phyloP scores from a whole-genome alignment of 2,797 vertebrate genomes.

The Pangasius krempfi region DNA sequence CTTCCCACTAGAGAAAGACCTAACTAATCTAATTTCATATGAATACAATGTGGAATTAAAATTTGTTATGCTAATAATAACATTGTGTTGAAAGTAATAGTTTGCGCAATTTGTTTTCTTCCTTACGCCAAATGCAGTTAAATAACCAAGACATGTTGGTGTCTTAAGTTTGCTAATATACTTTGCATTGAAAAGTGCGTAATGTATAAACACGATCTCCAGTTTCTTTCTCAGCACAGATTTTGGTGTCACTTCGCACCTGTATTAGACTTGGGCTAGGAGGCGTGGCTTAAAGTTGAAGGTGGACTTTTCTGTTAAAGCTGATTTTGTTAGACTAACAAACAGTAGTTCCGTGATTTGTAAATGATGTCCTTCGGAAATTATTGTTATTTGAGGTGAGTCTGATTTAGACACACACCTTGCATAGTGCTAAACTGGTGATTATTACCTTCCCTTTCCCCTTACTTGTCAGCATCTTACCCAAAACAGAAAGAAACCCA shows the following conservation, averaged over 20 bases:
- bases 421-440: background rate
- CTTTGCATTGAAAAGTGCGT: background rate
- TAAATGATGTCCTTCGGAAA: background rate
- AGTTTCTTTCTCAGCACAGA: background rate
- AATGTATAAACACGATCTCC: background rate
- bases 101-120: background rate
- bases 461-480: background rate
- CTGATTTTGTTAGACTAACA: background rate
- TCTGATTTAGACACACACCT: background rate
- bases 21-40: background rate
- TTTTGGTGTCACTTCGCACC: background rate
- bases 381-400: background rate
- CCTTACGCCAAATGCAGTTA: background rate
- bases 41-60: background rate
- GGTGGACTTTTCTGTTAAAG: background rate
- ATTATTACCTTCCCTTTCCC: background rate
- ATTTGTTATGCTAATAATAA: background rate
- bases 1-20: constrained; percentile 39
- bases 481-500: too few species aligned
- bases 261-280: background rate
- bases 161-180: background rate
- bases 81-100: background rate
- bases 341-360: background rate
- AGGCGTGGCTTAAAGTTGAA: background rate
- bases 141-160: background rate